These are phyloP conservation scores for Pomatostomus ruficeps DNA, from an alignment of 2,113 vertebrate species.

Conservation along the genomic window DNA sequence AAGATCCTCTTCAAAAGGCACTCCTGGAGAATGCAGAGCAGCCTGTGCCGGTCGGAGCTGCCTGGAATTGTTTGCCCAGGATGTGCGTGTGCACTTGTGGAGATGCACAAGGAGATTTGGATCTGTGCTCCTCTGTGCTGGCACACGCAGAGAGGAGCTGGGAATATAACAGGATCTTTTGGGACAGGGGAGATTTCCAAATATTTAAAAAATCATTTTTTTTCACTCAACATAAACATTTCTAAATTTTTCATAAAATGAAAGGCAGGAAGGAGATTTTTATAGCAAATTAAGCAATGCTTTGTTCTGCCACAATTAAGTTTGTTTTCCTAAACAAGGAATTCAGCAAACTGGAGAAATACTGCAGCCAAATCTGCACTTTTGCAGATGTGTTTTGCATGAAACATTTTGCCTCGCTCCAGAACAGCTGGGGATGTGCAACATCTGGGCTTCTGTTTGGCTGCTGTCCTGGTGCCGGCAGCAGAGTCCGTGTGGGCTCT, in stretches of 20 bases:
- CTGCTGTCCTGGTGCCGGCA: background rate
- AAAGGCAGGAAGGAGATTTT: background rate
- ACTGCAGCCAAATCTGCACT: background rate
- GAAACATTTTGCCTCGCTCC: background rate
- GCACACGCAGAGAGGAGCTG: background rate
- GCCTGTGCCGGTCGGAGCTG: background rate
- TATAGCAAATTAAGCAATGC: background rate
- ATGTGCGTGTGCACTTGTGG: background rate
- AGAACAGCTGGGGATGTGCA: background rate
- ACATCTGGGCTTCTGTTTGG: background rate
- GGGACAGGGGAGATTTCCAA: background rate
- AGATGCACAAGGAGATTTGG: background rate
- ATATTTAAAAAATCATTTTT: background rate
- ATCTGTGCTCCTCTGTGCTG: background rate
- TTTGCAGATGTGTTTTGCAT: background rate
- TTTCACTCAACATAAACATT: background rate
- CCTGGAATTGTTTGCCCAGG: background rate
- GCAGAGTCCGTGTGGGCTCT: background rate
- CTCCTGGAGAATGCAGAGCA: background rate
- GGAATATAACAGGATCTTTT: background rate
- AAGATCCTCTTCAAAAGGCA: background rate
- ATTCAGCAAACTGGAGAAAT: background rate
- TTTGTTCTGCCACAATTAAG: background rate
- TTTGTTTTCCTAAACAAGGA: conserved; percentile 1
- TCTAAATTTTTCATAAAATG: background rate